Base-by-base conservation (phyloP, 2,888 invertebrate species). In the Protonemura montana region DNA sequence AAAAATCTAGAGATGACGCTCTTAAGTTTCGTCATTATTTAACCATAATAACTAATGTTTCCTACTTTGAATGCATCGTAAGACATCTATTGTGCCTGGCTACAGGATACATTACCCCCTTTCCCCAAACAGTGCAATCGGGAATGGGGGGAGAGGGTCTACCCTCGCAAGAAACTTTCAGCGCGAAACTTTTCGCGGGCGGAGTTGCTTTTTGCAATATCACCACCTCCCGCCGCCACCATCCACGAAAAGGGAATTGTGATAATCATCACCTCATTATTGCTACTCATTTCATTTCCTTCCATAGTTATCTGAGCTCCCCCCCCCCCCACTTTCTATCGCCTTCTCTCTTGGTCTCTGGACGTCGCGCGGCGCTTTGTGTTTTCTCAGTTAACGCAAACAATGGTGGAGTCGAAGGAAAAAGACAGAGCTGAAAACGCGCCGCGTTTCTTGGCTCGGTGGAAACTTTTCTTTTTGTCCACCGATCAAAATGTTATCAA, bases 211-310 rank as follows among this genome's bases (percentile, higher is more conserved):
- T 78, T 78, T 78, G 78, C 78, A 78, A 78, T 78, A 78, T 26
- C 78, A 21, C 78, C 59, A 16, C 59, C 59, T 13, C 21, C n/a
- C n/a, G n/a, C n/a, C 59, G 7, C 59, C 16, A 59, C 21, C 59
- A 59, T 13, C 59, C 59, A 21, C 59, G 59, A 59, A 21, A 59
- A 59, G 59, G n/a, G 59, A 59, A 59, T 59, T 26, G 26, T 78
- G 82, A 83, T 83, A 83, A 83, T 83, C 30, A 83, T 83, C 82
- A 83, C 82, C 82, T 83, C 41, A 42, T 83, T 83, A 83, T 83
- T 83, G 82, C 82, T 83, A 83, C 41, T 83, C 82, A 83, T 83
- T 83, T 83, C 35, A 41, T 83, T 83, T 83, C 82, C 82, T 35
- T 41, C 41, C 59, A 26, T 83, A 83, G 82, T 83, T 86, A 82